Evolutionary conservation across 2,888 invertebrate genomes (phyloP), one percentile per base, ranked within the genome.

Genomic region (Cheilosia impressa): DNA sequence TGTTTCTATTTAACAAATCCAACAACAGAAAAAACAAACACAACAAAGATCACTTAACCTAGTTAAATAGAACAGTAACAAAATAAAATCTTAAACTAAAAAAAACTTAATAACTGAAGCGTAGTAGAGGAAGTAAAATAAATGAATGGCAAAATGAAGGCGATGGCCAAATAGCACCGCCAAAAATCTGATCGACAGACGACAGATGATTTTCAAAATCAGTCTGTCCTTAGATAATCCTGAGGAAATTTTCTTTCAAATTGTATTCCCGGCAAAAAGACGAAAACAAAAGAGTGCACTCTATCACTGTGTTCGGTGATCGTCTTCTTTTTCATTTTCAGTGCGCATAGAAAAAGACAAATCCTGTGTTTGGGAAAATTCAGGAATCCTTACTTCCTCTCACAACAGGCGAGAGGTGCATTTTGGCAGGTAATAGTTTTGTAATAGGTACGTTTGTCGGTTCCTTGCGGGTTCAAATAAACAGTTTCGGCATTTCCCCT

Each of bases 131-230:
- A 72, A 72, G 60, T 9, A 66, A 52, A 72, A 68, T 62, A 58
- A 47, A 71, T 66, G 13, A 66, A 10, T 27, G 27, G 55, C 53
- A 45, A 45, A 50, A 38, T 43, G 75, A 62, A 47, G 55, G 57
- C 31, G 55, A 50, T 53, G 50, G 65, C 17, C 17, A 31, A 60
- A 72, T 76, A 57, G 53, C 84, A 79, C 84, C 84, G 84, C 84
- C 84, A 84, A 84, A 83, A 84, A 84, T 79, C 79, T 66, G 78
- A 83, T 84, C 63, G 84, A 79, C 45, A n/a, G n/a, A 45, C 45
- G 15, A 38, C 83, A 83, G 83, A 83, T 83, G 83, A 83, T 79
- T 78, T 73, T n/a, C 22, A 53, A 77, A 82, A 65, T 63, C 24
- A 43, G 10, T 34, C 55, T 72, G 47, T 81, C 75, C 63, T 69